These are phyloP conservation scores for Tribolium freemani DNA, from an alignment of 2,888 invertebrate species.

Conservation along the genomic window DNA sequence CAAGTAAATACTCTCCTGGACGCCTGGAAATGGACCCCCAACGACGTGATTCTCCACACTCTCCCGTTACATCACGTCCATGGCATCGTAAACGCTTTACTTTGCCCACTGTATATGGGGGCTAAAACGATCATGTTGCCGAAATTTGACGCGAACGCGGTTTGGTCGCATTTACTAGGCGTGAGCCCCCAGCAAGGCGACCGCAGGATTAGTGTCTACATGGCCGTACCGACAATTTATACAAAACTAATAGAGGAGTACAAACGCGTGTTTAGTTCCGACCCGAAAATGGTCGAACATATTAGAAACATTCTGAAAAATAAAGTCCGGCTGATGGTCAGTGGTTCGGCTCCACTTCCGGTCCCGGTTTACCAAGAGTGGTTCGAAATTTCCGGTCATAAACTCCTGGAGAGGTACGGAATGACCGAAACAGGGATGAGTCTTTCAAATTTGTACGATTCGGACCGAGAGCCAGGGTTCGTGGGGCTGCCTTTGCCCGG, in stretches of 20 bases:
- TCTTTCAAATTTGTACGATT: constrained; percentile 80
- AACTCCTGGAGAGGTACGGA: constrained; percentile 72
- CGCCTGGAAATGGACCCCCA: constrained; percentile 81
- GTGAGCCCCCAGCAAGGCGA: constrained; percentile 75
- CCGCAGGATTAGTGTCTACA: constrained; percentile 79
- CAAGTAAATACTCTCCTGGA: constrained; percentile 79
- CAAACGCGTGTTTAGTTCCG: constrained; percentile 75
- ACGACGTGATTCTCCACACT: constrained; percentile 84
- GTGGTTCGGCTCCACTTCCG: constrained; percentile 88
- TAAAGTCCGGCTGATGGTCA: constrained; percentile 71
- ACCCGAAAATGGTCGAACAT: constrained; percentile 72
- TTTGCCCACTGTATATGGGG: constrained; percentile 84
- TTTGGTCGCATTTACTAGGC: constrained; percentile 82
- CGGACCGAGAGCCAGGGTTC: constrained; percentile 74
- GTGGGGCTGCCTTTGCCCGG: constrained; percentile 87
- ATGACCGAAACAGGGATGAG: constrained; percentile 94
- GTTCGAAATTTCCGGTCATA: constrained; percentile 86
- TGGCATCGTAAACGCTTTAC: constrained; percentile 87
- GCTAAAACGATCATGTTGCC: constrained; percentile 80
- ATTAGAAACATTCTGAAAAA: constrained; percentile 71
- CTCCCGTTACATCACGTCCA: constrained; percentile 91
- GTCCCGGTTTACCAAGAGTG: constrained; percentile 79
- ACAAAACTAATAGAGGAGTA: constrained; percentile 83
- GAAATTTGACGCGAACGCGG: constrained; percentile 76
- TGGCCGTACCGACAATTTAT: constrained; percentile 95